phyloP scores from a whole-genome alignment of 2,888 invertebrate genomes.

The Lasius platythorax region DNA sequence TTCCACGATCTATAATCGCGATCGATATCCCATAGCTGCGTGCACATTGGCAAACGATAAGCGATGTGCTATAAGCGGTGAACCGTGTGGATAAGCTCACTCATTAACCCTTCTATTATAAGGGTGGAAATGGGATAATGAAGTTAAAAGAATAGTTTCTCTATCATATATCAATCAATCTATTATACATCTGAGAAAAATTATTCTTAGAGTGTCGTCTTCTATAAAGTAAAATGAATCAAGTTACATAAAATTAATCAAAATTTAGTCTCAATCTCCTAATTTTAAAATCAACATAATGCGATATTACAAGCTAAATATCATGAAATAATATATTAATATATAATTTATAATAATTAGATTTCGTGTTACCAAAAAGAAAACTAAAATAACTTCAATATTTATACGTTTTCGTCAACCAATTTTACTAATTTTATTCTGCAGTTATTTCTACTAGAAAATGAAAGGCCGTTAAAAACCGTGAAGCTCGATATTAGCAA shows the following conservation, averaged over 20 bases:
- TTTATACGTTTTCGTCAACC: not conserved
- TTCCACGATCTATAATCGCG: slow-evolving; percentile 51
- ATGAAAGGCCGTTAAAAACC: not conserved
- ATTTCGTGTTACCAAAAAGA: not conserved
- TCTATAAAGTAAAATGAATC: not conserved
- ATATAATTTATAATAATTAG: not conserved
- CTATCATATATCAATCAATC: not conserved
- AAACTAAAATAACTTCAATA: not conserved
- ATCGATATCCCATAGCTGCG: slow-evolving; percentile 34
- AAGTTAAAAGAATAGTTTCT: slow-evolving; percentile 3
- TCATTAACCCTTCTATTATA: slow-evolving; percentile 17
- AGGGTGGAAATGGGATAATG: slow-evolving; percentile 2
- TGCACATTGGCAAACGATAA: slow-evolving; percentile 13
- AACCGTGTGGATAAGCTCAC: slow-evolving; percentile 17
- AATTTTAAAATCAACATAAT: not conserved
- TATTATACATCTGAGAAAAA: not conserved
- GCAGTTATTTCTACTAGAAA: not conserved
- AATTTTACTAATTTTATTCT: not conserved
- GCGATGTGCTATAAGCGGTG: slow-evolving; percentile 1
- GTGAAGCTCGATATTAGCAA: not conserved
- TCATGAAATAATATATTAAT: not conserved
- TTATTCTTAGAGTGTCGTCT: not conserved
- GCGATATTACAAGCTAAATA: not conserved
- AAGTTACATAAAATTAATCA: not conserved
- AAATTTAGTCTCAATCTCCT: not conserved